phyloP scores from a whole-genome alignment of 1,140 invertebrate species.

The Drosophila saltans region DNA sequence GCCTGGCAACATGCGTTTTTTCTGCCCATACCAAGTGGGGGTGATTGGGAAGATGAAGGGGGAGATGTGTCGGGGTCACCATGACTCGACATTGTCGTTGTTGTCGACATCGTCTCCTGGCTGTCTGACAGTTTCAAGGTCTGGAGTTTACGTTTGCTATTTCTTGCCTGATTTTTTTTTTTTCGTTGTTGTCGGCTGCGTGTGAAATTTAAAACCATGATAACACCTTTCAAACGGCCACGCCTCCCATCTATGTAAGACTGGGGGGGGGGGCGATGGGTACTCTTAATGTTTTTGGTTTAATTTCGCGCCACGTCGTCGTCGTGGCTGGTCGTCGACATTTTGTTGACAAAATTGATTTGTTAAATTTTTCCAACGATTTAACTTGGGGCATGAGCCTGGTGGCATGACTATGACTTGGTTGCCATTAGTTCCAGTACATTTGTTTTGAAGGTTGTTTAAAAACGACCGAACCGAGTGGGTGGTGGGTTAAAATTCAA shows the following conservation, averaged over 20 bases:
- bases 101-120: slow-evolving; percentile 54
- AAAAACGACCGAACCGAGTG: background rate
- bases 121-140: slow-evolving; percentile 80
- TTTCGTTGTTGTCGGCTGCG: slow-evolving; percentile 48
- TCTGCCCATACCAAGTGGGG: background rate
- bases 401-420: slow-evolving; percentile 18
- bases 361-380: slow-evolving; percentile 83
- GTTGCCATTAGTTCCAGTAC: slow-evolving; percentile 81
- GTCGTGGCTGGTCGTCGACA: slow-evolving; percentile 55
- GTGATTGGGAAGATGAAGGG: background rate
- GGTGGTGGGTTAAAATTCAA: slow-evolving; percentile 4
- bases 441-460: slow-evolving; percentile 82
- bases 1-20: slow-evolving; percentile 59
- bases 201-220: slow-evolving; percentile 82
- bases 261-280: background rate
- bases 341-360: slow-evolving; percentile 83
- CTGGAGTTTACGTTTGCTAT: slow-evolving; percentile 27
- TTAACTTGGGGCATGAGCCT: slow-evolving; percentile 78
- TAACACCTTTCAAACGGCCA: slow-evolving; percentile 66
- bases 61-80: slow-evolving; percentile 28
- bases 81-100: slow-evolving; percentile 52
- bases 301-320: slow-evolving; percentile 67
- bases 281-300: slow-evolving; percentile 60
- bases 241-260: slow-evolving; percentile 27
- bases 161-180: slow-evolving; percentile 38